phyloP scores from a whole-genome alignment of 2,797 vertebrate genomes.

The Anas acuta region DNA sequence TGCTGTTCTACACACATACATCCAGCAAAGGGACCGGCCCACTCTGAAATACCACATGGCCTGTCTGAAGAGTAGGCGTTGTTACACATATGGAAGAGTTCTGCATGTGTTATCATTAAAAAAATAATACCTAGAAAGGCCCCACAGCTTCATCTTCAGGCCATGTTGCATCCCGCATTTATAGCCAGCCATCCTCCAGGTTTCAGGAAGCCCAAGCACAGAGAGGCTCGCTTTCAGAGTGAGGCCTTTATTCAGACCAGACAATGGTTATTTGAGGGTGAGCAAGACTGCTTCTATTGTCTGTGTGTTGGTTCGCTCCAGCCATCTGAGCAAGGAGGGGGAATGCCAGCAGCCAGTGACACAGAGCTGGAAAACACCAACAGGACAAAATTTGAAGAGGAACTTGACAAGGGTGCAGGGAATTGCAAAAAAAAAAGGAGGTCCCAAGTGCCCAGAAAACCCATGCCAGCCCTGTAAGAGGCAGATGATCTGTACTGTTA shows the following conservation, averaged over 20 bases:
- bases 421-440: not conserved
- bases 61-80: not conserved
- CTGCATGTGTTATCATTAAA: not conserved
- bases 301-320: not conserved
- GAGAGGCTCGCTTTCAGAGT: not conserved
- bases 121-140: not conserved
- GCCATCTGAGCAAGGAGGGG: not conserved
- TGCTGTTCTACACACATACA: rapidly evolving
- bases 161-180: not conserved
- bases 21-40: not conserved
- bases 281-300: not conserved
- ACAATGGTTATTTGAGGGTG: not conserved
- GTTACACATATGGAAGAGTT: not conserved
- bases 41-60: not conserved
- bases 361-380: not conserved
- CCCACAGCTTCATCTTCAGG: not conserved
- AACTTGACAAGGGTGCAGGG: not conserved
- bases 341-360: not conserved
- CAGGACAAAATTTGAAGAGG: not conserved
- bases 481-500: not conserved
- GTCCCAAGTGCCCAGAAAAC: not conserved
- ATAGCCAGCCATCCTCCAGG: not conserved
- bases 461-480: not conserved
- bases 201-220: not conserved
- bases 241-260: not conserved